Conservation (phyloP, 2,113 vertebrate genomes). For the Melierax canorus region DNA sequence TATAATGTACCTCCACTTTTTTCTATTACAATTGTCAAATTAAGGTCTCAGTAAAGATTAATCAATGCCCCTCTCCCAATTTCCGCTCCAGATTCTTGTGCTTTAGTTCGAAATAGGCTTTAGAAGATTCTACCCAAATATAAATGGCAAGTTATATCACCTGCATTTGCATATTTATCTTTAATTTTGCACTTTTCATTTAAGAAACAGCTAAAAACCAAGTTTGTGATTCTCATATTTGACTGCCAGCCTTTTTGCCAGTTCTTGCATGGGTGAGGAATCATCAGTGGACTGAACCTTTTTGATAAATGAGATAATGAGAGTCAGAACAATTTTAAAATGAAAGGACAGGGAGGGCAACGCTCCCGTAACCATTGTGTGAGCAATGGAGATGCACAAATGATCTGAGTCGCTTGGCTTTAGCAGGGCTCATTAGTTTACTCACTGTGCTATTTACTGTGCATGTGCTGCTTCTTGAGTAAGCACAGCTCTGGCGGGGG, state of each 20-base stretch:
- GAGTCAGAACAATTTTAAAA: neutral
- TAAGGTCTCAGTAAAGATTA: neutral
- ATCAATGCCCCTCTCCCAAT: neutral
- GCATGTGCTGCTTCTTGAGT: neutral
- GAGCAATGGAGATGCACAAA: neutral
- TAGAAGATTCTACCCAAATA: neutral
- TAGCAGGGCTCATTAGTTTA: neutral
- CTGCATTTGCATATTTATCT: neutral
- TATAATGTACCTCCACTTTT: neutral
- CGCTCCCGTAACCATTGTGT: fast-evolving
- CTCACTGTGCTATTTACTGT: neutral
- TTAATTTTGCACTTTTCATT: neutral
- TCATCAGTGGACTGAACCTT: neutral
- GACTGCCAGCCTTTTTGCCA: neutral
- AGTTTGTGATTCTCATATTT: neutral
- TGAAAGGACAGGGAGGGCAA: neutral
- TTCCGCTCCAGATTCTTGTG: neutral
- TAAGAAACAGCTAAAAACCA: neutral
- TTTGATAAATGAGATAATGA: neutral
- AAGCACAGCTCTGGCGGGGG: neutral
- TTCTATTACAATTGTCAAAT: neutral
- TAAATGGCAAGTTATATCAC: neutral
- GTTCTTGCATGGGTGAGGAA: neutral
- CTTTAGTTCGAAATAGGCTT: neutral
- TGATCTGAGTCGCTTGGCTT: neutral